Evolutionary conservation across 1,140 invertebrate species (phyloP).

Genomic region (Drosophila ogumai): DNA sequence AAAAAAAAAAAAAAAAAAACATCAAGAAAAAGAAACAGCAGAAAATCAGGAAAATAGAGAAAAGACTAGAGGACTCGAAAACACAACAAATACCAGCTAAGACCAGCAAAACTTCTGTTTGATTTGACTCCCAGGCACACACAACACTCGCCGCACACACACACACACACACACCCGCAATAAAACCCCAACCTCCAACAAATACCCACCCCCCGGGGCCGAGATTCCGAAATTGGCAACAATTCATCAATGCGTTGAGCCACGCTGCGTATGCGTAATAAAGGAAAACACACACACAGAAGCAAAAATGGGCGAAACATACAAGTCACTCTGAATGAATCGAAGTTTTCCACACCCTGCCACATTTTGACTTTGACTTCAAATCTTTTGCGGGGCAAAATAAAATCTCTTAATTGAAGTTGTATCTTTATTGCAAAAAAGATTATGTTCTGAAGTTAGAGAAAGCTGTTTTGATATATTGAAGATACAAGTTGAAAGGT

Average conservation of each 20-base stretch:
- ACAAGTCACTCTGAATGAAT: slow-evolving; percentile 2
- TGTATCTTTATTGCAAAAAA: neutral
- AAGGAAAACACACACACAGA: slow-evolving; percentile 26
- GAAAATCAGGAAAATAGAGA: slow-evolving; percentile 34
- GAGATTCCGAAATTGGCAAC: slow-evolving; percentile 51
- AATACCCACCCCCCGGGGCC: neutral
- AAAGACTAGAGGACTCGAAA: slow-evolving; percentile 24
- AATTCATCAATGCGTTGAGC: slow-evolving; percentile 74
- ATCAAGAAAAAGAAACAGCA: slow-evolving; percentile 3
- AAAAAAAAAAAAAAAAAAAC: slow-evolving; percentile 2
- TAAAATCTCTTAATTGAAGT: neutral
- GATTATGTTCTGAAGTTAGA: neutral
- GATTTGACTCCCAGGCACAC: slow-evolving; percentile 55
- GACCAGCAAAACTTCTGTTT: slow-evolving; percentile 57
- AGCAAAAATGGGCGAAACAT: neutral
- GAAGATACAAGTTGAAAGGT: neutral
- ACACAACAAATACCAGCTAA: slow-evolving; percentile 51
- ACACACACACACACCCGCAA: neutral
- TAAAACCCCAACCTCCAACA: neutral
- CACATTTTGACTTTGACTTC: neutral
- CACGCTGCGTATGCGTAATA: slow-evolving; percentile 74
- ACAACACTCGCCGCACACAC: slow-evolving; percentile 14
- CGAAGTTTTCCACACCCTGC: slow-evolving; percentile 6
- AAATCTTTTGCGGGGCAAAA: neutral
- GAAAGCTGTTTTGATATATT: neutral